A percentile compares a stretch with the other conserved stretches of the same genome.
phyloP scores from a whole-genome alignment of 2,888 invertebrate species.

The Endomychus coccineus region DNA sequence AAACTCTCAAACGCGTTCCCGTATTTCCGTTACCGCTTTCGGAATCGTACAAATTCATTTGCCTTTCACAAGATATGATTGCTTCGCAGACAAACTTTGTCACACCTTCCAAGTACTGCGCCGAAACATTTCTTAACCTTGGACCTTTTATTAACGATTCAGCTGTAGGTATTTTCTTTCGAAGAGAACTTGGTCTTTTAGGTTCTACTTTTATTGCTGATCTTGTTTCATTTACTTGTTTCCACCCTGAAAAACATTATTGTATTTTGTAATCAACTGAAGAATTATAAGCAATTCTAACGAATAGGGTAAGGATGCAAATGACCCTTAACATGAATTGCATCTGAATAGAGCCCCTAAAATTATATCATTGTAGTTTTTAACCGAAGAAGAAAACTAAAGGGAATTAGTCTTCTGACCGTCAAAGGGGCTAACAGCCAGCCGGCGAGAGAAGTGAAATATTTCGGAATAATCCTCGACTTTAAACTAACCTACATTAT shows the following conservation, averaged over 20 bases:
- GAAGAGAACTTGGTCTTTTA: slow-evolving; percentile 7
- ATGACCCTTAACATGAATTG: too few species aligned
- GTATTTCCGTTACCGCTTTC: slow-evolving; percentile 71
- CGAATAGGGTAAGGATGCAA: too few species aligned
- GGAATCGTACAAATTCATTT: slow-evolving; percentile 60
- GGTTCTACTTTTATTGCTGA: slow-evolving; percentile 14
- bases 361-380: too few species aligned
- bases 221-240: slow-evolving; percentile 13
- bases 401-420: too few species aligned
- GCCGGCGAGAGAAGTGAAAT: too few species aligned
- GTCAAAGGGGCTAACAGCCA: too few species aligned
- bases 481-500: too few species aligned
- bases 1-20: slow-evolving; percentile 45
- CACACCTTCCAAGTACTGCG: slow-evolving; percentile 3
- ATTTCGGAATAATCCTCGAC: too few species aligned
- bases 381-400: too few species aligned
- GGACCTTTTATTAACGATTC: slow-evolving; percentile 33
- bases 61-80: slow-evolving; percentile 52
- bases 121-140: slow-evolving; percentile 24
- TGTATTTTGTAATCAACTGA: too few species aligned
- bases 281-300: too few species aligned
- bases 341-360: too few species aligned
- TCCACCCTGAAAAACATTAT: slow-evolving; percentile 26
- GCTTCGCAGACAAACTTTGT: slow-evolving; percentile 45
- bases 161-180: slow-evolving; percentile 8